Evolutionary conservation across 2,797 vertebrate genomes (phyloP), one percentile per base, ranked within the genome.

Genomic region (Leptoclinus maculatus): DNA sequence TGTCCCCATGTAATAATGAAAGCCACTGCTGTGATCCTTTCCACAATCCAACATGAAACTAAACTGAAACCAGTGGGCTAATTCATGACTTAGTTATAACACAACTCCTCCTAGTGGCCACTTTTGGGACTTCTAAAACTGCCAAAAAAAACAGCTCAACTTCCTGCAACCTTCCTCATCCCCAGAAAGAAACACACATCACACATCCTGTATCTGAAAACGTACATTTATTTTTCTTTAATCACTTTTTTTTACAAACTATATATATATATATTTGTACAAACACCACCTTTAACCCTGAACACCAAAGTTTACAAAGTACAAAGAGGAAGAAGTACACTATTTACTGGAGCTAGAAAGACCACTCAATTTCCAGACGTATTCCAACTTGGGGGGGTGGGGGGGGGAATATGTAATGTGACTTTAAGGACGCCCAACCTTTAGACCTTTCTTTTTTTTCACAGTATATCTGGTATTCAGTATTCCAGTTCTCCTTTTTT

Each of bases 151-250:
- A 70, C 36, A 76, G 69, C 29, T 49, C 8, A 56, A 34, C 25
- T 2, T 41, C 39, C 23, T 64, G 51, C 12, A 75, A 54, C 53
- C 27, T 59, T 23, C 34, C 5, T 43, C 41, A 45, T 27, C 17
- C 3, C 25, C 10, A 63, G 11, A 76, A 80, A 84, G 1, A 87
- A 75, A 62, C 38, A 87, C 53, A 27, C 10, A 4, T 23, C 38
- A 74, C 78, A 77, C 39, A 16, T 25, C 2, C 65, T 66, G 13
- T 83, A 80, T 88, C 62, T 79, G 43, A 86, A 93, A 91, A 91
- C 73, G 62, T 87, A 81, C 83, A 87, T 94, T 93, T 92, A 90
- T 90, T 92, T 57, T 76, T 43, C 43, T 81, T 63, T 39, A 16
- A 34, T 70, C 27, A 83, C 38, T 79, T 87, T 87, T 86, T 87